Evolutionary conservation across 2,888 invertebrate species (phyloP), one percentile per base, ranked within the genome.

Genomic region (Neoascia interrupta): DNA sequence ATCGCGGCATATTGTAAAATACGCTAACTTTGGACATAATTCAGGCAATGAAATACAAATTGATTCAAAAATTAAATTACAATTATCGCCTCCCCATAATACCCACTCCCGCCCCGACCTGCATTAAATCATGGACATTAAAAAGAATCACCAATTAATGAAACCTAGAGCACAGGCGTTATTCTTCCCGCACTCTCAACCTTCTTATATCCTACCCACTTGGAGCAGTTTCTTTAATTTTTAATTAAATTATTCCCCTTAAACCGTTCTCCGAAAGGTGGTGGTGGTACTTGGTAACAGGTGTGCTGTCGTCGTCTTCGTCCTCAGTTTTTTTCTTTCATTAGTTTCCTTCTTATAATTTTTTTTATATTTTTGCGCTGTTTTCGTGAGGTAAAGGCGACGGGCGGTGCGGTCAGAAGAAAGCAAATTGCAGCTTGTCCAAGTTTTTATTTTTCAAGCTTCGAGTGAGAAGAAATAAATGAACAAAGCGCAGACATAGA

Each of bases 61-160:
- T 79, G 73, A 79, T 79, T 79, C 54, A 36, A 79, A 79, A 79
- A 79, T 79, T 72, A 73, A 79, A 79, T 73, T 73, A 79, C 79
- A 73, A 68, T 79, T 73, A 79, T 61, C 49, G 39, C 79, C 79
- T 56, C 66, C 73, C 72, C 60, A 19, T 21, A 54, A 49, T 31
- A 16, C 4, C 19, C 5, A 3, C 41, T 15, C 13, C 15, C 39
- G 8, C 58, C 16, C 39, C 39, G n/a, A 28, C 39, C n/a, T 13
- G n/a, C 28, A 53, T 45, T 64, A 76, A 76, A 58, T 76, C 63
- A 54, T 45, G 39, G 53, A 66, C 53, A 64, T 18, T 28, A 56
- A 56, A 68, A 36, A 37, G 69, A 51, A 43, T 72, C 49, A 58
- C 64, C 70, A 76, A 76, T 76, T 76, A 70, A 70, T 70, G 64